Base-by-base conservation (phyloP, 2,888 invertebrate genomes). In the Limnephilus auricula region DNA sequence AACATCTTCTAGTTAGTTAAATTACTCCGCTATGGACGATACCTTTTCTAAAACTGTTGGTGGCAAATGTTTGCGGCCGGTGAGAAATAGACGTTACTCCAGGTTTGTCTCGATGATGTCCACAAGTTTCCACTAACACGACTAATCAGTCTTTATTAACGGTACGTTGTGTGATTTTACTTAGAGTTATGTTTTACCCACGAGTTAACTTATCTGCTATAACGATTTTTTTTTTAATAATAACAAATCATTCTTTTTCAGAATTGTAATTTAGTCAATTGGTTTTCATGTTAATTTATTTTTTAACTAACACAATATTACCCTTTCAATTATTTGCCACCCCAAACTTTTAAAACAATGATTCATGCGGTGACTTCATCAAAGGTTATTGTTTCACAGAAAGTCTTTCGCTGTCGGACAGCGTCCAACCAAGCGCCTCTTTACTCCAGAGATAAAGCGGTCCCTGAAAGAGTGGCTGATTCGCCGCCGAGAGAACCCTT, bases 381-480 rank as follows among this genome's bases (percentile, higher is more conserved):
- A 65, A 65, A 65, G 25, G 25, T 6, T 65, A 6, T 65, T 25
- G 25, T 65, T 65, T 65, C 9, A 25, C 95, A 97, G 97, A 94
- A 95, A 96, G 94, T 95, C 95, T 93, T 95, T 96, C 94, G 96
- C 96, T 12, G 96, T 96, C 84, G 97, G 97, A 89, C 96, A 96
- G 94, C 96, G 97, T 85, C 97, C 97, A 65, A 96, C 97, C 89
- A 98, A 98, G 94, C 96, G 97, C 93, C 95, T 98, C 37, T 98
- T 98, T 94, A 98, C 98, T 15, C 98, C 98, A 91, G 98, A 98
- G 96, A 98, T 98, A 93, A 98, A 98, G 94, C 96, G 97, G 93
- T 97, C 97, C 95, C 95, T 98, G 37, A 98, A 98, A 95, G 97
- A 97, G 94, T 98, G 98, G 98, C 95, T 98, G 25, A 96, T 98